Conservation (phyloP, 2,797 vertebrate genomes). For the Lacerta agilis region DNA sequence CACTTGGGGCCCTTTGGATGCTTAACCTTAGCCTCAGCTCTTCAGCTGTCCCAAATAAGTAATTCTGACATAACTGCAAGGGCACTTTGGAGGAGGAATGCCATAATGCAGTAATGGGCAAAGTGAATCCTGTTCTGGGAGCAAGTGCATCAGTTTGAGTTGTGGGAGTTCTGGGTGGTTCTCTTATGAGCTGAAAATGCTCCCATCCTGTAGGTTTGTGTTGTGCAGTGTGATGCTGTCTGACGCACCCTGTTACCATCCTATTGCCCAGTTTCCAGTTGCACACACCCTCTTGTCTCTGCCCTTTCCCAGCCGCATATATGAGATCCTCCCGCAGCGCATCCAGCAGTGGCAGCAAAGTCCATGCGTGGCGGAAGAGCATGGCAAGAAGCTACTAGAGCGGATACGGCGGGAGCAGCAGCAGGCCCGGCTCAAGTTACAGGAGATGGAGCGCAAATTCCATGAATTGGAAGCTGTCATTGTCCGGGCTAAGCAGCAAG, state of each 20-base stretch:
- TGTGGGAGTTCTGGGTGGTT: background rate
- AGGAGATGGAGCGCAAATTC: slow-evolving; percentile 94
- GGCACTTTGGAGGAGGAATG: background rate
- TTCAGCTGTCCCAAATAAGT: background rate
- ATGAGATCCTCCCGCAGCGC: slow-evolving; percentile 92
- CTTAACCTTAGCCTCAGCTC: background rate
- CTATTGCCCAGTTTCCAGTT: background rate
- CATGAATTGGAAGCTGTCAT: slow-evolving; percentile 94
- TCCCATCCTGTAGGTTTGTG: too few relatives aligned
- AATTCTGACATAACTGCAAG: background rate
- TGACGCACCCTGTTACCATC: background rate
- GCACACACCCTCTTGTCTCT: too few relatives aligned
- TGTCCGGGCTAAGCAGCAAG: slow-evolving; percentile 92
- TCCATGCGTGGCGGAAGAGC: slow-evolving; percentile 94
- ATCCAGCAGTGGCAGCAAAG: slow-evolving; percentile 99
- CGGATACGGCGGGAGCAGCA: slow-evolving; percentile 93
- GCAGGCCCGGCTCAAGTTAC: slow-evolving; percentile 88
- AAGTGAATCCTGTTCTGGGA: background rate
- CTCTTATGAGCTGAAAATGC: background rate
- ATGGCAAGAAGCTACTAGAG: slow-evolving; percentile 93
- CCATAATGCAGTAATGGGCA: background rate
- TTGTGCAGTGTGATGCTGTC: background rate
- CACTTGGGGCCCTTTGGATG: background rate
- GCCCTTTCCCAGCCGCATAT: slow-evolving; percentile 84
- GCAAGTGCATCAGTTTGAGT: background rate